Percentiles rank a stretch among this genome's conserved stretches.
Evolutionary conservation across 2,797 vertebrate genomes (phyloP).

Genomic region (Sebastes hubbsi): DNA sequence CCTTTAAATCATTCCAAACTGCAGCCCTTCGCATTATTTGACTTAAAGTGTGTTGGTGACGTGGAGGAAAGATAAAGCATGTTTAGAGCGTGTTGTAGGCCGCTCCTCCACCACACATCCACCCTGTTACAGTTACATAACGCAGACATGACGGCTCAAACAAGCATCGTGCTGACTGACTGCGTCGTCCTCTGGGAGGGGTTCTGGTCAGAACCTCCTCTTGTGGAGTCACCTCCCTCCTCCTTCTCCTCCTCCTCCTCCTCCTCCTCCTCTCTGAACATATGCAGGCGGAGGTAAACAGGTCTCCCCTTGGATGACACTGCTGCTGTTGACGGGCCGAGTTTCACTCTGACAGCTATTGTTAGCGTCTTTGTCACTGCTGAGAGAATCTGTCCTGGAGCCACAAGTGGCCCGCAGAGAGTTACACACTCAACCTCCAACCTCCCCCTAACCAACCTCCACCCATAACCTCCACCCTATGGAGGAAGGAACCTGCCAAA

Average conservation of each 20-base stretch:
- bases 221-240: not conserved
- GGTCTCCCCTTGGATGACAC: constrained; percentile 50
- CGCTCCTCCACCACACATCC: no score
- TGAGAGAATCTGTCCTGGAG: constrained; percentile 44
- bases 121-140: no score
- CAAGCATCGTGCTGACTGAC: not conserved
- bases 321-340: constrained; percentile 31
- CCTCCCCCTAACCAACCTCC: not conserved
- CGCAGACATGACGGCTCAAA: no score
- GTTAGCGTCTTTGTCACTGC: constrained; percentile 47
- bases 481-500: no score
- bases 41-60: no score
- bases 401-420: constrained; percentile 21
- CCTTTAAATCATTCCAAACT: no score
- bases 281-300: constrained; percentile 46
- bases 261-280: constrained; percentile 29
- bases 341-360: constrained; percentile 56
- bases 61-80: no score
- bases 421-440: not conserved
- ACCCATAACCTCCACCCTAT: no score
- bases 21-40: no score
- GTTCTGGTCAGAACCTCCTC: not conserved
- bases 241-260: not conserved
- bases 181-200: not conserved
- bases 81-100: no score